Percentiles rank a stretch among this genome's conserved stretches.
Evolutionary conservation across 2,797 vertebrate genomes (phyloP).

Genomic region (Pristis pectinata): DNA sequence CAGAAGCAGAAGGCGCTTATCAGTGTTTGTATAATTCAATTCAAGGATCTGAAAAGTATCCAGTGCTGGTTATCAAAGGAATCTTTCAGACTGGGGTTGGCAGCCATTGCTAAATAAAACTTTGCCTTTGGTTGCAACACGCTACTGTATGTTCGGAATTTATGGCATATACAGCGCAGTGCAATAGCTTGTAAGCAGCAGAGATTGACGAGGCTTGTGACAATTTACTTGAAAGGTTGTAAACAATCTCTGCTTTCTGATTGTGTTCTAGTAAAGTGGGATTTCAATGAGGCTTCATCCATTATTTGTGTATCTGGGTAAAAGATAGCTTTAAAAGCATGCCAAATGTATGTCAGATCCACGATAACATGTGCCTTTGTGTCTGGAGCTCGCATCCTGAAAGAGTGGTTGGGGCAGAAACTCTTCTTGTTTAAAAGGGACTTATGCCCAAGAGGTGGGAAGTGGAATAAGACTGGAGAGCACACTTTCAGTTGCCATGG

Average conservation of each 20-base stretch:
- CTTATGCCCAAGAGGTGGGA: too few species aligned
- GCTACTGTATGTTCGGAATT: background rate
- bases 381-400: too few species aligned
- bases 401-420: too few species aligned
- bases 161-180: background rate
- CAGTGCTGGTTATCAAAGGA: background rate
- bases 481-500: too few species aligned
- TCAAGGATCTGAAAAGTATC: background rate
- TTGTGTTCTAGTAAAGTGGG: background rate
- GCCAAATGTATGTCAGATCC: background rate
- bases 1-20: background rate
- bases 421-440: too few species aligned
- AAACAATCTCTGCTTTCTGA: background rate
- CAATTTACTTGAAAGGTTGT: background rate
- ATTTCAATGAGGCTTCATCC: background rate
- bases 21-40: conserved; percentile 2
- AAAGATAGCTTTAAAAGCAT: background rate
- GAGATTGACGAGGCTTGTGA: background rate
- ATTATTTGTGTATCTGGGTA: background rate
- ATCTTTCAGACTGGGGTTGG: background rate
- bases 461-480: too few species aligned
- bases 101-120: background rate
- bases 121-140: background rate
- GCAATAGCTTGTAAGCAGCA: background rate
- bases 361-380: background rate